These are phyloP conservation scores for Drosophila virilis DNA, from an alignment of 1,140 invertebrate genomes.

Conservation along the genomic window DNA sequence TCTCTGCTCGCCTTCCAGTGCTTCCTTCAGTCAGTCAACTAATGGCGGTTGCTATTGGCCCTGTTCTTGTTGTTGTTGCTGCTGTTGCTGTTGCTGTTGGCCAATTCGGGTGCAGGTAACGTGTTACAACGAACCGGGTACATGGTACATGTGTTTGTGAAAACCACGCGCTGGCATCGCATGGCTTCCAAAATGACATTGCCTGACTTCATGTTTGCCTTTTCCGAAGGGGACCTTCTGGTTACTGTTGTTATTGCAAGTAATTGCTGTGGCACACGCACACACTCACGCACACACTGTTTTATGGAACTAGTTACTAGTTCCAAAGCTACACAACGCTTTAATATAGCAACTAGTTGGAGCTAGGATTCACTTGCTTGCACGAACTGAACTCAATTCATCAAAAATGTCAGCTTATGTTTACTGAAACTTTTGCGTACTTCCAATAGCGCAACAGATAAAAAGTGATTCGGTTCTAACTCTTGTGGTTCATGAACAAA, in stretches of 20 bases:
- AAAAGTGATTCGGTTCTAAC: too few species aligned
- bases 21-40: slow-evolving; percentile 28
- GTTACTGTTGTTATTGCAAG: slow-evolving; percentile 28
- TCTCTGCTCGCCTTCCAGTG: not conserved
- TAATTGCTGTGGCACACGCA: slow-evolving; percentile 37
- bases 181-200: slow-evolving; percentile 57
- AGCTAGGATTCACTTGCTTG: not conserved
- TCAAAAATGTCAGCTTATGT: too few species aligned
- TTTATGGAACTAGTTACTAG: slow-evolving; percentile 1
- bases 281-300: not conserved
- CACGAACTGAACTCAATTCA: too few species aligned
- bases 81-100: not conserved
- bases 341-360: not conserved
- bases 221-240: slow-evolving; percentile 29
- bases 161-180: slow-evolving; percentile 74
- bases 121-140: slow-evolving; percentile 2
- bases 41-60: slow-evolving; percentile 65
- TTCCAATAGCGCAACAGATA: too few species aligned
- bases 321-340: not conserved
- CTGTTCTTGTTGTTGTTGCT: slow-evolving; percentile 21
- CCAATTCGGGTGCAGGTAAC: slow-evolving; percentile 12
- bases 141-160: slow-evolving; percentile 58
- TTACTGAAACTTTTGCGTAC: too few species aligned
- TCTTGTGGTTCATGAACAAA: not conserved
- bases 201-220: slow-evolving; percentile 62